phyloP scores from a whole-genome alignment of 2,888 invertebrate genomes.

The Stenurella melanura region DNA sequence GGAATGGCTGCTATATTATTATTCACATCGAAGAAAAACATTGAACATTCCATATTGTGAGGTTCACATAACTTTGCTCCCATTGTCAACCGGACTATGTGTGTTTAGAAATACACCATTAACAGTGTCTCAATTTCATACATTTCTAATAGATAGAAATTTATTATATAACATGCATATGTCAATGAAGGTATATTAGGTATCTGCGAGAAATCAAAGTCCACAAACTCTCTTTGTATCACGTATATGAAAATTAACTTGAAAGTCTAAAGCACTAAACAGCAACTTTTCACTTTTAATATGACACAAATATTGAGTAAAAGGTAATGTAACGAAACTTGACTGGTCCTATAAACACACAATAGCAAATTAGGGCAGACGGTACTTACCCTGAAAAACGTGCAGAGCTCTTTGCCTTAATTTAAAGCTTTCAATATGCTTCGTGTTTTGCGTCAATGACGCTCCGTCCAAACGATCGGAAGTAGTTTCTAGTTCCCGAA shows the following conservation, averaged over 20 bases:
- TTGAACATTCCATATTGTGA: no score
- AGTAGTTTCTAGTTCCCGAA: constrained; percentile 76
- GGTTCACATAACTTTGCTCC: no score
- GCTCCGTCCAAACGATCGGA: constrained; percentile 79
- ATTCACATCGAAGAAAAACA: no score
- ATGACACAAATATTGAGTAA: background rate
- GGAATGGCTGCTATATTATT: no score
- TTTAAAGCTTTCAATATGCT: constrained; percentile 81
- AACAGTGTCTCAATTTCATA: no score
- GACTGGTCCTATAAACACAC: background rate
- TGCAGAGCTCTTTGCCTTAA: constrained; percentile 91
- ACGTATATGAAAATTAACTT: background rate
- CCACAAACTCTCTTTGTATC: background rate
- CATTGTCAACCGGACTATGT: no score
- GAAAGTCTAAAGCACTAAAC: background rate
- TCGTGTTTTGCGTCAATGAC: constrained; percentile 81
- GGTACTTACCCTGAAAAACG: constrained; percentile 83
- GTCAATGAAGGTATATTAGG: no score
- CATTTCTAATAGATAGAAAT: no score
- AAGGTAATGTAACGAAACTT: background rate
- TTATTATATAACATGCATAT: no score
- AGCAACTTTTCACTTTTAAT: background rate
- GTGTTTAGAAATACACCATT: no score
- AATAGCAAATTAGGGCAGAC: background rate
- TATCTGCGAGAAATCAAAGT: background rate